Conservation (phyloP, 1,140 invertebrate genomes). For the Hyposmocoma kahamanoa region DNA sequence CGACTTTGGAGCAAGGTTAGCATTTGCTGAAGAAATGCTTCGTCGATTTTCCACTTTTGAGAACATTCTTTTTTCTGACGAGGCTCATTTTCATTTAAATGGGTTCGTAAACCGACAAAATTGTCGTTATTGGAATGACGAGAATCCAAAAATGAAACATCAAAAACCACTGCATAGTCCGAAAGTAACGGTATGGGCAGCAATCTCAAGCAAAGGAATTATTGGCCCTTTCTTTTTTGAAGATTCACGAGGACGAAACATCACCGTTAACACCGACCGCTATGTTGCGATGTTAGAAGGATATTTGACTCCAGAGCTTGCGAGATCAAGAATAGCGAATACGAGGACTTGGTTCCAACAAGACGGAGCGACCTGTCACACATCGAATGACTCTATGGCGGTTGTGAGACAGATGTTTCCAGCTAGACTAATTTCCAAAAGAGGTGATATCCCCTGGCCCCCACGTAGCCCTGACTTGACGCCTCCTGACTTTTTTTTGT, state of each 20-base stretch:
- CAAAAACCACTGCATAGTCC: conserved; percentile 37
- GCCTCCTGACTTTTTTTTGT: too few species aligned
- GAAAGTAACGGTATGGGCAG: conserved; percentile 29
- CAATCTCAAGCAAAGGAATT: conserved; percentile 21
- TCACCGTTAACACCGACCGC: conserved; percentile 27
- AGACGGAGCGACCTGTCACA: conserved; percentile 28
- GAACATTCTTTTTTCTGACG: too few species aligned
- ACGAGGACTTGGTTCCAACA: conserved; percentile 25
- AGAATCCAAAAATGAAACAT: too few species aligned
- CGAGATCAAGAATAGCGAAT: conserved; percentile 27
- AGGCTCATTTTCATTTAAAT: too few species aligned
- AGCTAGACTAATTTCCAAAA: conserved; percentile 24
- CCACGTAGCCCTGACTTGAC: too few species aligned
- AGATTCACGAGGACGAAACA: conserved; percentile 17
- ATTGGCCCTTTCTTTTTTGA: conserved; percentile 31
- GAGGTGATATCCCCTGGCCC: too few species aligned
- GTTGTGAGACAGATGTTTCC: conserved; percentile 23
- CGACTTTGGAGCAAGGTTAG: too few species aligned
- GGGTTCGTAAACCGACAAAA: too few species aligned
- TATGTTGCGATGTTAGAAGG: conserved; percentile 29
- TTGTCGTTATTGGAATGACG: too few species aligned
- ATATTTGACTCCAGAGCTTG: conserved; percentile 23
- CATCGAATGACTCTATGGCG: conserved; percentile 16
- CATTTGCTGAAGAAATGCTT: too few species aligned
- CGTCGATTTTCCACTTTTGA: too few species aligned